Base-by-base conservation (phyloP, 2,797 vertebrate species). In the Aulostomus chinensis region DNA sequence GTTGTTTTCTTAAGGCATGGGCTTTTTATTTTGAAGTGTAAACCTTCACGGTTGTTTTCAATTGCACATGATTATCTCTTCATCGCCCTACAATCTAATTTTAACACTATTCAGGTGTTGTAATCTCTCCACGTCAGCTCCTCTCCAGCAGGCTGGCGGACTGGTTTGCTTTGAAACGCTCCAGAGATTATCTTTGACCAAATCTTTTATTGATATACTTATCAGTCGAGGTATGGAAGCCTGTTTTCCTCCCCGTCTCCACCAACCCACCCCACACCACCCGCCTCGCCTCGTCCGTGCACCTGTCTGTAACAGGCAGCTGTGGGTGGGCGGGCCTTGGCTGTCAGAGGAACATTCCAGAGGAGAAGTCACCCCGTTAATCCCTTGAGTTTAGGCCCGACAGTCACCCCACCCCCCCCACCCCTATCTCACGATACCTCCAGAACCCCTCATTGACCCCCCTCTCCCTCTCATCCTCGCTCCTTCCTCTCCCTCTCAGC, bases 301-400 rank as follows among this genome's bases (percentile, higher is more conserved):
- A 89, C 88, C 86, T 90, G 89, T 89, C 84, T 89, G 78, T 21
- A 61, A 67, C 53, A 73, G 84, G 83, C 88, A 89, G 84, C 86
- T 86, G 88, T 88, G 86, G 83, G 85, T 83, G 84, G 87, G 88
- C 49, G 86, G 86, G 79, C 38, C 81, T 86, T 83, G 78, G 78
- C 86, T 87, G 81, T 86, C 81, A 84, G 78, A 29, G 51, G 79
- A 88, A 88, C 88, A 91, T 90, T 91, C 90, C 89, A 74, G 73
- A 80, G 78, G 70, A 90, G 88, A 90, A 88, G 86, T 89, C 89
- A 89, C 86, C 88, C 89, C 21, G 65, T 86, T 90, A 90, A 91
- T 91, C 90, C 85, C 78, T 47, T 73, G 81, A 78, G 85, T 83
- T 86, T 85, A 85, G 81, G 52, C 79, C 81, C 55, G 12, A 67